Percentiles rank a stretch among this genome's conserved stretches.
Evolutionary conservation across 2,113 vertebrate genomes (phyloP).

Genomic region (Rhadina sibilatrix): DNA sequence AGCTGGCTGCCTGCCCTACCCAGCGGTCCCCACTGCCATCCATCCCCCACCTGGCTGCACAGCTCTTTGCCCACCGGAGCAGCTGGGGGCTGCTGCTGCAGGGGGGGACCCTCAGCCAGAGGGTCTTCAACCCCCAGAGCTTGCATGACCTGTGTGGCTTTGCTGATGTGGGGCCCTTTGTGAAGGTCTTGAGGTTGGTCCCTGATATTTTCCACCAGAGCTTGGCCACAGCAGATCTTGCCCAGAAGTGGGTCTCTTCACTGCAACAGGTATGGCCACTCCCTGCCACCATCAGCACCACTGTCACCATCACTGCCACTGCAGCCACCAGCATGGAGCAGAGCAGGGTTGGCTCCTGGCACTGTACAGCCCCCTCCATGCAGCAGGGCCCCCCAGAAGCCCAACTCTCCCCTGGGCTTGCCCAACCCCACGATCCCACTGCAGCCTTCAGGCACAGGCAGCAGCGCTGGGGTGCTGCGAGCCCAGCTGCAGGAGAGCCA

Average conservation of each 20-base stretch:
- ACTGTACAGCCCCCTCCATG: rapidly evolving
- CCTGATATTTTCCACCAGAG: constrained; percentile 55
- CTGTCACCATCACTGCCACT: not conserved
- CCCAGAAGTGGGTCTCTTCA: constrained; percentile 39
- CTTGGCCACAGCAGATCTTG: not conserved
- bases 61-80: constrained; percentile 14
- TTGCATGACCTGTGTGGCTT: not conserved
- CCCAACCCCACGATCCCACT: rapidly evolving
- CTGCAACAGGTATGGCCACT: not conserved
- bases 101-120: not conserved
- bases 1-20: not conserved
- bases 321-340: not conserved
- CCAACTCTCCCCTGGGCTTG: not conserved
- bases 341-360: not conserved
- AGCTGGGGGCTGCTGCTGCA: constrained; percentile 60
- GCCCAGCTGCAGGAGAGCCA: not conserved
- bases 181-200: constrained; percentile 40
- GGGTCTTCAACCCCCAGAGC: not conserved
- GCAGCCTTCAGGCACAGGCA: rapidly evolving
- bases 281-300: not conserved
- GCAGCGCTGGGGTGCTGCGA: rapidly evolving
- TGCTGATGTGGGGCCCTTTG: not conserved
- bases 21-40: rapidly evolving
- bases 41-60: not conserved
- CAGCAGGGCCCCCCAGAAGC: not conserved